These are phyloP conservation scores for Sesamia inferens DNA, from an alignment of 2,888 invertebrate species.

Conservation along the genomic window DNA sequence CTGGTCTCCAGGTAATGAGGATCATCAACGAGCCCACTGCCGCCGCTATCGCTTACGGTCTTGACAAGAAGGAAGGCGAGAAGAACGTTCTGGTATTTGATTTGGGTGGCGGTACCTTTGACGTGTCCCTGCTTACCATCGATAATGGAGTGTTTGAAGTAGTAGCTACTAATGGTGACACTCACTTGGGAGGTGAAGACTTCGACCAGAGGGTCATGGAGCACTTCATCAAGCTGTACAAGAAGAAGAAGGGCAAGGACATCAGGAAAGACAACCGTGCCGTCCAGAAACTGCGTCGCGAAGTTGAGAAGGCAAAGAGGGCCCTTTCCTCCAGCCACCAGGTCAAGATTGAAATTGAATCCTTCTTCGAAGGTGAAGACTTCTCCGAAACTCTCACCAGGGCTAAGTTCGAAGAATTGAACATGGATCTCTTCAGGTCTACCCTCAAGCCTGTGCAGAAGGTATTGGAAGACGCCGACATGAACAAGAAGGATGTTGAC, in stretches of 20 bases:
- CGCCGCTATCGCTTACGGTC: slow-evolving; percentile 98
- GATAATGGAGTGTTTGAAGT: slow-evolving; percentile 99
- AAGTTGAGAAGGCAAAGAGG: slow-evolving; percentile 99
- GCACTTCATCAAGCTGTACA: slow-evolving; percentile 99
- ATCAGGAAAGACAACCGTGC: slow-evolving; percentile 98
- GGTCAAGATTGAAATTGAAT: slow-evolving; percentile 99
- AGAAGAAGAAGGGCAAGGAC: slow-evolving; percentile 99
- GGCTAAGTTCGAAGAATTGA: slow-evolving; percentile 99
- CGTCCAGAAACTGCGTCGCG: slow-evolving; percentile 98
- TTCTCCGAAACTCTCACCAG: slow-evolving; percentile 99
- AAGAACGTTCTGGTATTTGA: slow-evolving; percentile 99
- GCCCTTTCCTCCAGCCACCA: slow-evolving; percentile 98
- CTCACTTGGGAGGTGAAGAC: slow-evolving; percentile 99
- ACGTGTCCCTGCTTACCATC: slow-evolving; percentile 99
- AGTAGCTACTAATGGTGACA: slow-evolving; percentile 98
- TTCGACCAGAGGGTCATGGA: slow-evolving; percentile 99
- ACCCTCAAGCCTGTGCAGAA: slow-evolving; percentile 98
- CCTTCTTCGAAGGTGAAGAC: slow-evolving; percentile 99
- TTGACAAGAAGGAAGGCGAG: slow-evolving; percentile 99
- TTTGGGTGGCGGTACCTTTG: slow-evolving; percentile 99
- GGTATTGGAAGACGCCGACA: slow-evolving; percentile 99
- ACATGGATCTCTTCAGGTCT: slow-evolving; percentile 97
- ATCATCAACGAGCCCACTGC: slow-evolving; percentile 99
- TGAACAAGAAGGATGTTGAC: slow-evolving; percentile 99
- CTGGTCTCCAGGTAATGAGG: slow-evolving; percentile 97